Conservation (phyloP, 2,113 vertebrate species). For the Sylvietta virens region DNA sequence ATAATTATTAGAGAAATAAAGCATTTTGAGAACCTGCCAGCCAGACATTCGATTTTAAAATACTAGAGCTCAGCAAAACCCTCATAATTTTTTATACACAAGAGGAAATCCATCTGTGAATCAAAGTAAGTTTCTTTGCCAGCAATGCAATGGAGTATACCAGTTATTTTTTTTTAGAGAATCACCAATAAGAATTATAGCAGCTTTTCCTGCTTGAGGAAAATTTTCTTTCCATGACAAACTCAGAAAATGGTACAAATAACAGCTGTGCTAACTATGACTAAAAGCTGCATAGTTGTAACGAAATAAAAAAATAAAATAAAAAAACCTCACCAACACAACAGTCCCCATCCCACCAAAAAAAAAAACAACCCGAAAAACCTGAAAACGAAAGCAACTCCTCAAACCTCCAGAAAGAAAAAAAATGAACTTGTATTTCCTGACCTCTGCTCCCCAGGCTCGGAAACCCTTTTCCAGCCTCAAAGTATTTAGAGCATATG, state of each 20-base stretch:
- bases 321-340: background rate
- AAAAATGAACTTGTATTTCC: background rate
- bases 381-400: no score
- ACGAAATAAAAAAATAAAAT: background rate
- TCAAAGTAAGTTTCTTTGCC: background rate
- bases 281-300: background rate
- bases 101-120: background rate
- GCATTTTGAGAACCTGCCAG: background rate
- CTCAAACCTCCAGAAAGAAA: background rate
- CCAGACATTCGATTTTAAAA: background rate
- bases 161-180: background rate
- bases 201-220: background rate
- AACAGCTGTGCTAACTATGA: background rate
- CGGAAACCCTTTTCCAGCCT: conserved; percentile 95
- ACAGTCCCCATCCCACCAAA: accelerated
- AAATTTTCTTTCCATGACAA: background rate
- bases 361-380: background rate
- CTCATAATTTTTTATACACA: background rate
- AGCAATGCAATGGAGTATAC: background rate
- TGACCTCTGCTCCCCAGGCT: conserved; percentile 95
- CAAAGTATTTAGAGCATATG: conserved; percentile 87
- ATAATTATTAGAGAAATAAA: background rate
- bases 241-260: background rate
- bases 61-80: background rate
- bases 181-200: background rate